Percentiles rank a stretch among this genome's conserved stretches.
phyloP scores from a whole-genome alignment of 2,797 vertebrate genomes.

The Miichthys miiuy region DNA sequence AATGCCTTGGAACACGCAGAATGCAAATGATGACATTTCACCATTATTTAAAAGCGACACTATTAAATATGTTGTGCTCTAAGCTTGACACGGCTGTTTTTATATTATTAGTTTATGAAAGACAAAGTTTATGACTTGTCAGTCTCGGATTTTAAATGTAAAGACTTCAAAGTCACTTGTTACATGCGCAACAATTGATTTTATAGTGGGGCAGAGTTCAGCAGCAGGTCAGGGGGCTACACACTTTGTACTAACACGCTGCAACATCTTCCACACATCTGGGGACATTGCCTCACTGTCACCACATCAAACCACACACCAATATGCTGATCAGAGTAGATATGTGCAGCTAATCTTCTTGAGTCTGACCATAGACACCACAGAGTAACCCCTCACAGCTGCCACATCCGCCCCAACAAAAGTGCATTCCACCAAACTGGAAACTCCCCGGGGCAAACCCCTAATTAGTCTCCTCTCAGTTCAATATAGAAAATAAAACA shows the following conservation, averaged over 20 bases:
- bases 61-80: background rate
- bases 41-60: background rate
- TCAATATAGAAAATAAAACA: slow-evolving; percentile 24
- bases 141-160: background rate
- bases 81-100: background rate
- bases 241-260: background rate
- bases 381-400: slow-evolving; percentile 66
- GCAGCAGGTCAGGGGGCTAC: slow-evolving; percentile 5
- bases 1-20: slow-evolving; percentile 13
- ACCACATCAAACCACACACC: slow-evolving; percentile 61
- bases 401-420: slow-evolving; percentile 69
- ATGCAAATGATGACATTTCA: slow-evolving; percentile 22
- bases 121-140: background rate
- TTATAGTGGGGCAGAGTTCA: slow-evolving; percentile 32
- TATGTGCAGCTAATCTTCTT: slow-evolving; percentile 39
- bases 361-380: slow-evolving; percentile 67
- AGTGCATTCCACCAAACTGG: slow-evolving; percentile 67
- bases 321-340: slow-evolving; percentile 52
- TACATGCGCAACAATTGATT: background rate
- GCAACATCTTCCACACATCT: slow-evolving; percentile 21
- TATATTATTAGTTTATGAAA: too few relatives aligned
- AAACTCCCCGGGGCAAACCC: slow-evolving; percentile 81
- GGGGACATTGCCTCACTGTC: slow-evolving; percentile 10
- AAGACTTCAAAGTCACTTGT: slow-evolving; percentile 4
- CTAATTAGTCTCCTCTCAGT: slow-evolving; percentile 53